Conservation (phyloP, 2,113 vertebrate genomes). For the Melanerpes aurifrons region DNA sequence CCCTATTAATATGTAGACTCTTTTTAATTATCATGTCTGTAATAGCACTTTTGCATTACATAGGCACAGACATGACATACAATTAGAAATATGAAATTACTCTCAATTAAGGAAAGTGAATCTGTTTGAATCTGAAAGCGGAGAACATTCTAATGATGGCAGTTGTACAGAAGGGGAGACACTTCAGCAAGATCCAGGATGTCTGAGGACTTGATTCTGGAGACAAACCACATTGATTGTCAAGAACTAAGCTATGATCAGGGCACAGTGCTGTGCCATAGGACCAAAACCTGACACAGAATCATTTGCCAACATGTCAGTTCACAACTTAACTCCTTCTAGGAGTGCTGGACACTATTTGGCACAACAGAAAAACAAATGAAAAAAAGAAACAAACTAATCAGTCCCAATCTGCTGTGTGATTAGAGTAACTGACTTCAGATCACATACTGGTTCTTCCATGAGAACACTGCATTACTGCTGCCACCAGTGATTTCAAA, state of each 20-base stretch:
- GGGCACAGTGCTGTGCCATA: neutral
- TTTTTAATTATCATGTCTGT: slow-evolving; percentile 8
- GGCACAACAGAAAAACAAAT: neutral
- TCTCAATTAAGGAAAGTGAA: slow-evolving; percentile 3
- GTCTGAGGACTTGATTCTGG: neutral
- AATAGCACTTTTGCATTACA: neutral
- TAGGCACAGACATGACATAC: neutral
- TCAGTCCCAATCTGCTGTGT: neutral
- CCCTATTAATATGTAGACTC: neutral
- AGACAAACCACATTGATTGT: neutral
- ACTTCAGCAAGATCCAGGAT: neutral
- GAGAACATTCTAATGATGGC: neutral
- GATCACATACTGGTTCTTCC: neutral
- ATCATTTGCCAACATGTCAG: neutral
- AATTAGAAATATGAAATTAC: slow-evolving; percentile 37
- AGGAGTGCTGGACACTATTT: neutral
- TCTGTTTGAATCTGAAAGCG: neutral
- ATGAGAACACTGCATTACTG: neutral
- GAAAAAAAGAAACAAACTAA: slow-evolving; percentile 4
- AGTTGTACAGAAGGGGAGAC: neutral
- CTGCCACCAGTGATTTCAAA: neutral
- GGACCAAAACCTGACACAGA: neutral
- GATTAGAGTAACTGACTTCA: neutral
- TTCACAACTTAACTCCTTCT: neutral
- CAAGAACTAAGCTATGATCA: neutral